These are phyloP conservation scores for Anarhynchus alexandrinus DNA, from an alignment of 2,113 vertebrate species.

Conservation along the genomic window DNA sequence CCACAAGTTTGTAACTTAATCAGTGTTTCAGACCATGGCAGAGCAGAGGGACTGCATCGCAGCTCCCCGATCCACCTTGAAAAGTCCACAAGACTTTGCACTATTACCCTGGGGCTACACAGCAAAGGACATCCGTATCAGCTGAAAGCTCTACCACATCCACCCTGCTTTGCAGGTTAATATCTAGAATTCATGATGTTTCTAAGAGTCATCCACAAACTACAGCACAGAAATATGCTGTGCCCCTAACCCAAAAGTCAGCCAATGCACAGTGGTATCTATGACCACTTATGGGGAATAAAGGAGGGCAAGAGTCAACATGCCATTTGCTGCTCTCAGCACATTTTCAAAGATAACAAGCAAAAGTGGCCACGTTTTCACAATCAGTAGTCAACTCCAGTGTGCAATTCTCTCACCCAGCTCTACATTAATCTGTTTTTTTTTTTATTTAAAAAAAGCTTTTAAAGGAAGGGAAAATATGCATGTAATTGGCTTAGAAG, in stretches of 20 bases:
- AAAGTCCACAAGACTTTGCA: neutral
- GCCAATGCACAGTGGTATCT: rapidly evolving
- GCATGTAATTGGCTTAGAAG: neutral
- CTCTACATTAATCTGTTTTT: neutral
- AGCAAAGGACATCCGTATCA: neutral
- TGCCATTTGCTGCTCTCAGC: neutral
- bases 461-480: neutral
- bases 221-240: neutral
- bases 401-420: neutral
- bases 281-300: neutral
- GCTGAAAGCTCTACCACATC: neutral
- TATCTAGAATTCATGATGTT: neutral
- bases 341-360: neutral
- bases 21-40: neutral
- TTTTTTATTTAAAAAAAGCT: neutral
- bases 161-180: neutral
- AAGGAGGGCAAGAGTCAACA: neutral
- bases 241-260: neutral
- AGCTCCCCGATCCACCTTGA: rapidly evolving
- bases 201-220: neutral
- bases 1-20: neutral
- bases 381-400: neutral
- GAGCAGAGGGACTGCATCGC: neutral
- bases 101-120: neutral
- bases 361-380: neutral